Evolutionary conservation across 1,140 invertebrate genomes (phyloP), one percentile per base, ranked within the genome.

Genomic region (Drosophila orosa): DNA sequence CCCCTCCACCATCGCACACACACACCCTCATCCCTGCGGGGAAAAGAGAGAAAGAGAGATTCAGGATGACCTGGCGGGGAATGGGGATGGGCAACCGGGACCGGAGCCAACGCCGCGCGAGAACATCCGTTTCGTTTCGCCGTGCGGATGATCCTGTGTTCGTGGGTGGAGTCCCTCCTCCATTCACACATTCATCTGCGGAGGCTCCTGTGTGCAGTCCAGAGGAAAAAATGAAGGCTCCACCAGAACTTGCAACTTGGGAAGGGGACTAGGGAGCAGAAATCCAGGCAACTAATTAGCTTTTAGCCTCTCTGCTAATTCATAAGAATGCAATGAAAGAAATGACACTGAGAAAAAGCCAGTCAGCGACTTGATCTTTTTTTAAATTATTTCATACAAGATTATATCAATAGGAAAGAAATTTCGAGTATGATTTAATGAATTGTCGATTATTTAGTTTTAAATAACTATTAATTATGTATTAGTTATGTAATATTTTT

Each of bases 241-340:
- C 59, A 58, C 45, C 61, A 47, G 19, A 45, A 52, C 59, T 33
- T 19, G 9, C 19, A 35, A 19, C 19, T 37, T n/a, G 48, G 31
- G 22, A 61, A 31, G 52, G 17, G 5, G 39, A 50, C 9, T 12
- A 6, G 25, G 44, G 27, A 25, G 15, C 17, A 29, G 15, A 44
- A 71, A 35, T 58, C 58, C 62, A 63, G 19, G 71, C 75, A 72
- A 80, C 90, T 91, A 91, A 91, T 90, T 91, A 90, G 74, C 72
- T 80, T 77, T 78, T 83, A 67, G 74, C 60, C 73, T 65, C 78
- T 59, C 80, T 85, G 60, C 54, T 71, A 78, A 83, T 82, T 80
- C 76, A 77, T 55, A 78, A 78, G 66, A 78, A 78, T 37, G 45
- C 35, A 52, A 27, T 27, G 19, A 5, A 68, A 25, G 35, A 55